These are phyloP conservation scores for Aptenodytes patagonicus DNA, from an alignment of 2,113 vertebrate genomes.

Conservation along the genomic window DNA sequence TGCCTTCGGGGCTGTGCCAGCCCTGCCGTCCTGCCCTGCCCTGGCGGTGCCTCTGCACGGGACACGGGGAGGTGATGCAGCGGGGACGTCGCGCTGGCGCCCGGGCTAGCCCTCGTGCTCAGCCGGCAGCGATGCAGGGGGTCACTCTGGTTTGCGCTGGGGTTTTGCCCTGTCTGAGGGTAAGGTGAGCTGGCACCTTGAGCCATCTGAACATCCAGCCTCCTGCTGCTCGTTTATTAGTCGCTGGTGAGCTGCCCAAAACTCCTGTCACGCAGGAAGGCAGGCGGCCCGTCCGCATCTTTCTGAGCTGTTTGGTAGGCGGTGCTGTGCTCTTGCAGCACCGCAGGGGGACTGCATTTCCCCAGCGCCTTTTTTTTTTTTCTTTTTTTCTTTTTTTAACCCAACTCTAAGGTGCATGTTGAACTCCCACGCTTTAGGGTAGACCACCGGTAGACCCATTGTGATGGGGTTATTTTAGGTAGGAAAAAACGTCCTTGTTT, in stretches of 20 bases:
- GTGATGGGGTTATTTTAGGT: background rate
- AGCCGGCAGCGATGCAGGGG: fast-evolving
- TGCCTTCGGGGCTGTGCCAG: background rate
- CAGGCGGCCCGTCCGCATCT: background rate
- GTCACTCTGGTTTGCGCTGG: background rate
- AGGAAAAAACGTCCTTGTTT: background rate
- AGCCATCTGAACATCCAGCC: background rate
- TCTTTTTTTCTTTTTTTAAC: background rate
- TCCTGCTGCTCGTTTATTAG: background rate
- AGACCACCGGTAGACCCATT: fast-evolving
- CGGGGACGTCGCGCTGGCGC: fast-evolving
- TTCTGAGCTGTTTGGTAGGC: background rate
- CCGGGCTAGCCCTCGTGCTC: fast-evolving
- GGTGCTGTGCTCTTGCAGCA: background rate
- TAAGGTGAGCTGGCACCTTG: background rate
- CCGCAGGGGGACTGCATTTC: background rate
- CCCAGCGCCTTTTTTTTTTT: background rate
- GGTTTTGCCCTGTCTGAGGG: background rate
- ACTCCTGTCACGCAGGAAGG: fast-evolving
- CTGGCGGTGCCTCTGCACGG: background rate
- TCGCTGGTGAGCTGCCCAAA: background rate
- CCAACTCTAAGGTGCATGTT: fast-evolving
- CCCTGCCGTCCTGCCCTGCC: background rate
- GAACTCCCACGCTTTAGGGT: no score
- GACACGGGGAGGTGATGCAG: fast-evolving